Base-by-base conservation (phyloP, 2,888 invertebrate genomes). In the Luperina nickerlii region DNA sequence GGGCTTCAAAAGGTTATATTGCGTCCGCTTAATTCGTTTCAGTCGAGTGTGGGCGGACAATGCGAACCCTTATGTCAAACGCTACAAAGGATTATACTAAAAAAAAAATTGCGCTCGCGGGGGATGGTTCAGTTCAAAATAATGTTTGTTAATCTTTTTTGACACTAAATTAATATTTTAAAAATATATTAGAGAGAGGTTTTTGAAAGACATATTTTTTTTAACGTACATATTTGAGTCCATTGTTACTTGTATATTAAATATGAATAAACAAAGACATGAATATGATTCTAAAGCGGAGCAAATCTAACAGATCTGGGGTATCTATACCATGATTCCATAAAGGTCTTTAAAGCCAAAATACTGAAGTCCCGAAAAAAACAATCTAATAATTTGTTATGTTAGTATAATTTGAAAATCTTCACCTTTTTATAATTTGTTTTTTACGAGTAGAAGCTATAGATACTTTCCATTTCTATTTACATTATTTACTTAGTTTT, bases 31-130 rank as follows among this genome's bases (percentile, higher is more conserved):
- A 60, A 77, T 67, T 71, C 15, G 8, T 38, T 71, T 15, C 54
- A 68, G 54, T 66, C 18, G 54, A 24, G 48, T 63, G 84, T 74
- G 70, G 79, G 84, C 32, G 79, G 74, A 73, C 81, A 84, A n/a
- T 45, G 20, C 60, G 20, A 62, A 57, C 20, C 70, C 27, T 74
- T 66, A n/a, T 71, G 79, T 65, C 74, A 71, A 68, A 71, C 18
- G 54, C 60, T 57, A 83, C 74, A 83, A 74, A 67, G 71, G 71
- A 63, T 65, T 71, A 48, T 54, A 60, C 48, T 70, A 57, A 78
- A 70, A 74, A 76, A 48, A 62, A 9, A 51, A 76, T 60, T 76
- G 32, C 24, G 38, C 54, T 70, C n/a, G 60, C 83, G 66, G 60
- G 66, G 60, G 60, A 20, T 42, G 27, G 60, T 13, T 62, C 13